Conservation (phyloP, 2,113 vertebrate genomes). For the Corythornis cristatus region DNA sequence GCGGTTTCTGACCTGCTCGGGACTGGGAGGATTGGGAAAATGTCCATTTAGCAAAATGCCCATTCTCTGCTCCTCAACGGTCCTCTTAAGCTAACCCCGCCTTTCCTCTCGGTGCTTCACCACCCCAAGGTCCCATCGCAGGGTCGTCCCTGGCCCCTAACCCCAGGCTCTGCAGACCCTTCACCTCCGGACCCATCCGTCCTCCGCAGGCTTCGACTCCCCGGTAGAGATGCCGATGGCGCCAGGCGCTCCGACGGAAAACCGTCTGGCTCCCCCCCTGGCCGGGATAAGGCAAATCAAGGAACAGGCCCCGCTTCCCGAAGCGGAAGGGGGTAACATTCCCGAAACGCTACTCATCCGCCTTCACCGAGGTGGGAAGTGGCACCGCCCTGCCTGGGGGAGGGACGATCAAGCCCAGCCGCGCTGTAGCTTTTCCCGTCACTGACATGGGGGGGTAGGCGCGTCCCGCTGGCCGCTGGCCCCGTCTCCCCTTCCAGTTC, state of each 20-base stretch:
- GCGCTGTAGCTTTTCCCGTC: neutral
- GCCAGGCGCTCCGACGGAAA: neutral
- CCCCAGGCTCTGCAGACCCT: too few species aligned
- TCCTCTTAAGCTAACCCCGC: neutral
- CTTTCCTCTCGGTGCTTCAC: neutral
- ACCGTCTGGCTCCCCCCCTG: fast-evolving
- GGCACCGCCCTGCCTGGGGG: neutral
- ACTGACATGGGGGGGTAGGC: neutral
- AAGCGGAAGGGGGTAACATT: neutral
- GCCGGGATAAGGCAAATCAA: neutral
- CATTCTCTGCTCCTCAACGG: neutral
- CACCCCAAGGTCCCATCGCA: too few species aligned
- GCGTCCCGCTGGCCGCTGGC: fast-evolving
- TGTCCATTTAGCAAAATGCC: fast-evolving
- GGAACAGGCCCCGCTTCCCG: neutral
- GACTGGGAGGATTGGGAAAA: fast-evolving
- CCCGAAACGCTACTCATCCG: neutral
- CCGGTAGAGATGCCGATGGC: fast-evolving
- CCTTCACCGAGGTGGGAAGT: neutral
- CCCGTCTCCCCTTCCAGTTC: fast-evolving
- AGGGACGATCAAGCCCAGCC: neutral
- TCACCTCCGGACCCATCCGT: neutral
- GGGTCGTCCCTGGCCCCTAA: fast-evolving
- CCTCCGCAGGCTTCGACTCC: too few species aligned
- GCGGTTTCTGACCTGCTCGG: neutral